Evolutionary conservation across 1,140 invertebrate species (phyloP), one percentile per base, ranked within the genome.

Genomic region (honey bee (Apis mellifera)): DNA sequence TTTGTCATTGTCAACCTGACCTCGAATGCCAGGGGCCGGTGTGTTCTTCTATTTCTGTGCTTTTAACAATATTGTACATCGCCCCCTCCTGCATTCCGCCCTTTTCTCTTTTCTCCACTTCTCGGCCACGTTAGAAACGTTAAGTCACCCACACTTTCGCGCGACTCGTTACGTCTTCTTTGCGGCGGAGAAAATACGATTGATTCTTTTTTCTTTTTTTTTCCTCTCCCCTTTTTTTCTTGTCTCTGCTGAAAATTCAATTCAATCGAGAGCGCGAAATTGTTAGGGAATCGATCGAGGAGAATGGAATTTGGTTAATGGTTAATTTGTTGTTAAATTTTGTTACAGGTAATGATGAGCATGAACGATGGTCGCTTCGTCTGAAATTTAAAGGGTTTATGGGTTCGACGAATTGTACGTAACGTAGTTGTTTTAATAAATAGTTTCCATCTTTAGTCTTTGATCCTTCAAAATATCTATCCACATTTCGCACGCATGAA

Each of bases 1-100:
- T 93, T 92, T 89, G 89, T 92, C 92, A 93, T 91, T 93, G 92
- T 92, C 91, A 90, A 84, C 73, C 89, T 90, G 84, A 89, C 89
- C 87, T 86, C 89, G 89, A 89, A 90, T 89, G 90, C 80, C 83
- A 82, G 84, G 78, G 78, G 82, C 78, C 85, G 85, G 85, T 84
- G 85, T 59, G 86, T 78, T 79, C 78, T 86, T 91, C 89, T 91
- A 90, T 91, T 92, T 92, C 87, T 90, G 90, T 91, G 91, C 92
- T 91, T 91, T 91, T 90, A 91, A 90, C 90, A 91, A 90, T 91
- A 91, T 91, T 91, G 89, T 90, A 90, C 87, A 84, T 88, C 91
- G 90, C 83, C 84, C 85, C 86, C 89, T 88, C 81, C n/a, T n/a
- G n/a, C n/a, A n/a, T n/a, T n/a, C n/a, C n/a, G n/a, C n/a, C 75